phyloP scores from a whole-genome alignment of 2,113 vertebrate genomes.

The Lampris incognitus region DNA sequence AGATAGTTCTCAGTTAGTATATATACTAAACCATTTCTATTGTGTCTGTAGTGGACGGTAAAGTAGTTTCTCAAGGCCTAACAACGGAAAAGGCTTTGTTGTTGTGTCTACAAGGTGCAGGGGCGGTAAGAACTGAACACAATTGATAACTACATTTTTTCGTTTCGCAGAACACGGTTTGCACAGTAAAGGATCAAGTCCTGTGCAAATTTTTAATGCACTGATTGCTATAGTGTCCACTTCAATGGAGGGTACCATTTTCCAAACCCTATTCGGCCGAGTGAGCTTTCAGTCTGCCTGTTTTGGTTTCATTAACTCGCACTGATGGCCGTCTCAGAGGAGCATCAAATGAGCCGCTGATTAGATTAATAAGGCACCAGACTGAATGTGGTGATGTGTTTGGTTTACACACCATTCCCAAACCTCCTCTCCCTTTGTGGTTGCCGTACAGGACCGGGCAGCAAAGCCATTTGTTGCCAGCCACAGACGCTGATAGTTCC shows the following conservation, averaged over 20 bases:
- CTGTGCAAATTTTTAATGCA: constrained; percentile 28
- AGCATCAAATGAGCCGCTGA: constrained; percentile 67
- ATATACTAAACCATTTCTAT: background rate
- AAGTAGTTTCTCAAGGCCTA: constrained; percentile 10
- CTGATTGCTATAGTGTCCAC: constrained; percentile 22
- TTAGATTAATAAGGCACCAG: constrained; percentile 78
- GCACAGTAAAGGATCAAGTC: constrained; percentile 1
- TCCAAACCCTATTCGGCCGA: constrained; percentile 38
- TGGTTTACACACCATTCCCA: constrained; percentile 75
- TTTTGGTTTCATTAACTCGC: constrained; percentile 50
- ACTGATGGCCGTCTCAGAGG: constrained; percentile 69
- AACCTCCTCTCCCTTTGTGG: constrained; percentile 61
- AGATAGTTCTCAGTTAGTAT: background rate
- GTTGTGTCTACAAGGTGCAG: constrained; percentile 15
- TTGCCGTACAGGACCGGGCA: constrained; percentile 50
- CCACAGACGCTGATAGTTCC: constrained; percentile 66
- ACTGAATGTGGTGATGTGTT: constrained; percentile 77
- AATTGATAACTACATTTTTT: constrained; percentile 19
- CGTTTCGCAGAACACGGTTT: constrained; percentile 37
- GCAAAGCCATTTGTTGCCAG: constrained; percentile 71
- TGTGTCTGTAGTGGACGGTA: background rate
- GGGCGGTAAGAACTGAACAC: constrained; percentile 20
- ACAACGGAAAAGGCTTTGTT: background rate
- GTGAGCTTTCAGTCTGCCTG: constrained; percentile 65
- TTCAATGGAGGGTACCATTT: constrained; percentile 54